These are phyloP conservation scores for Pangasianodon gigas DNA, from an alignment of 2,113 vertebrate genomes.

Conservation along the genomic window DNA sequence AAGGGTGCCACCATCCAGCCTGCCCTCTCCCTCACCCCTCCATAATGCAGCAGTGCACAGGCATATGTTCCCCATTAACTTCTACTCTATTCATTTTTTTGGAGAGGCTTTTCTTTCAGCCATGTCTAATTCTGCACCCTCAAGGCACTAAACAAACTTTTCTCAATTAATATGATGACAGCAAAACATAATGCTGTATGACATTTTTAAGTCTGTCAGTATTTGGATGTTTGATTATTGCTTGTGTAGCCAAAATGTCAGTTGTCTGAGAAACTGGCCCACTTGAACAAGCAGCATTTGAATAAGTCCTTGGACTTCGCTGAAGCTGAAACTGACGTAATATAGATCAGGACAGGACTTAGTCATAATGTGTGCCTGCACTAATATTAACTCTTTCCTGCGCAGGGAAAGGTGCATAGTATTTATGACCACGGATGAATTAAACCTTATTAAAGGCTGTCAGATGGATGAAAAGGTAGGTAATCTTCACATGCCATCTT, in stretches of 20 bases:
- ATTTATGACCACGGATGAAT: conserved; percentile 35
- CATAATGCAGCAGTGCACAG: conserved; percentile 17
- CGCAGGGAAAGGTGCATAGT: background rate
- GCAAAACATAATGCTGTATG: background rate
- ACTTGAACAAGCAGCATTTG: background rate
- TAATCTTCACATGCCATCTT: conserved; percentile 24
- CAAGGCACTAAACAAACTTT: conserved; percentile 11
- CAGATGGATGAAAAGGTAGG: conserved; percentile 28
- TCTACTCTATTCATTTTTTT: conserved; percentile 44
- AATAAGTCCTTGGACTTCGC: background rate
- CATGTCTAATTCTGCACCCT: conserved; percentile 6
- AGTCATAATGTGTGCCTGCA: background rate
- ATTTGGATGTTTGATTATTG: conserved; percentile 14
- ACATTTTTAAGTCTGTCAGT: background rate
- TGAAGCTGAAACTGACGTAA: background rate
- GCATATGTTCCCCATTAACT: conserved; percentile 50
- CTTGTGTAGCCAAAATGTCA: conserved; percentile 20
- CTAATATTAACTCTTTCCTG: conserved; percentile 23
- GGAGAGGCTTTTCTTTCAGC: conserved; percentile 37
- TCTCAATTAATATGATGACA: background rate
- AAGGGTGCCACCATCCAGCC: conserved; percentile 9
- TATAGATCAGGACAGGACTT: background rate
- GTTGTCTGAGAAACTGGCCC: background rate
- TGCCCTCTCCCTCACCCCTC: conserved; percentile 37
- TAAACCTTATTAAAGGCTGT: conserved; percentile 46